Evolutionary conservation across 2,113 vertebrate species (phyloP).

Genomic region (Ellobius talpinus): DNA sequence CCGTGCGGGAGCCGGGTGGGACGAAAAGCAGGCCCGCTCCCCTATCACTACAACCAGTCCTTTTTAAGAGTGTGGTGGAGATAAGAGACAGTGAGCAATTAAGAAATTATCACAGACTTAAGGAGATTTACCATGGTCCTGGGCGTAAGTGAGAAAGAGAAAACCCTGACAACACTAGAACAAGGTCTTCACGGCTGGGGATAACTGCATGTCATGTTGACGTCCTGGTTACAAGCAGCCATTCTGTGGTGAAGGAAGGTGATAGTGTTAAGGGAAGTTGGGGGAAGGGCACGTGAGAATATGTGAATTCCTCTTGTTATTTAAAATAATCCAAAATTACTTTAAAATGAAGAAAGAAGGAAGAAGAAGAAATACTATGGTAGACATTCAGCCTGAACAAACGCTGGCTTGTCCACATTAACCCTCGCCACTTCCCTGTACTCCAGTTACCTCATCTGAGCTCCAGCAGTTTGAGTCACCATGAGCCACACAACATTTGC

Average conservation of each 20-base stretch:
- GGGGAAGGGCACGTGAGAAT: neutral
- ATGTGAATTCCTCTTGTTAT: neutral
- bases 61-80: neutral
- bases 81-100: neutral
- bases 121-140: neutral
- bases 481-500: neutral
- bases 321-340: neutral
- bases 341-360: slow-evolving; percentile 5
- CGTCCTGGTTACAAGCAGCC: neutral
- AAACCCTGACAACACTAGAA: neutral
- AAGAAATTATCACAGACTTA: neutral
- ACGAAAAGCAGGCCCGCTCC: no score
- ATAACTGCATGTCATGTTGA: neutral
- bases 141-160: neutral
- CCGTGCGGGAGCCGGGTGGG: no score
- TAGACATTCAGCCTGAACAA: neutral
- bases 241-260: neutral
- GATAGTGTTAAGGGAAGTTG: no score
- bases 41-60: no score
- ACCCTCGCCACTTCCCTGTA: no score
- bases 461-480: neutral
- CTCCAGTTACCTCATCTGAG: neutral
- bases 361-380: neutral
- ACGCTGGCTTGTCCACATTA: neutral
- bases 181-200: neutral